These are phyloP conservation scores for Orthonychiurus folsomi DNA, from an alignment of 2,888 invertebrate genomes.

Conservation along the genomic window DNA sequence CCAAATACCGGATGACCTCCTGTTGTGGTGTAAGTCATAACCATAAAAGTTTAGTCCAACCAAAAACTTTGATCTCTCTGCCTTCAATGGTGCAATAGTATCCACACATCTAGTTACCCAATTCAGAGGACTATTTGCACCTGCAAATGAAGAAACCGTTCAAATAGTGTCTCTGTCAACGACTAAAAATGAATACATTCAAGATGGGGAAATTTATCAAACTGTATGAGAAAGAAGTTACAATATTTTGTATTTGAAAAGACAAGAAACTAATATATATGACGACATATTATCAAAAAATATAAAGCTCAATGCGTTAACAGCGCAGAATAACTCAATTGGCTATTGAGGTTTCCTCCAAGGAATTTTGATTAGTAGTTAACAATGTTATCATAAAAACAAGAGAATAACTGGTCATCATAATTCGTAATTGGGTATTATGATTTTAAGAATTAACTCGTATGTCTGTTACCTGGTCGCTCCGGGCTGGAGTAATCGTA, in stretches of 20 bases:
- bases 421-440: conserved; percentile 11
- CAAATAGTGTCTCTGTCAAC: background rate
- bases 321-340: no score
- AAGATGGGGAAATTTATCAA: background rate
- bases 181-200: no score
- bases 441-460: background rate
- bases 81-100: conserved; percentile 56
- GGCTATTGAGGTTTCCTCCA: no score
- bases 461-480: conserved; percentile 55
- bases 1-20: conserved; percentile 77
- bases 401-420: no score
- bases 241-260: no score
- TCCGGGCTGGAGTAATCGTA: conserved; percentile 82
- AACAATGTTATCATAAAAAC: no score
- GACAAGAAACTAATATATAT: no score
- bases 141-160: conserved; percentile 45
- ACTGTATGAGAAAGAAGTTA: no score
- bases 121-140: conserved; percentile 77
- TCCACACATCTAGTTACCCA: conserved; percentile 74
- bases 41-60: conserved; percentile 91
- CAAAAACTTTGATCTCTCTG: conserved; percentile 64
- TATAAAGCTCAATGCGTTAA: no score
- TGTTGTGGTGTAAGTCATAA: conserved; percentile 69
- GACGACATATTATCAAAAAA: no score
- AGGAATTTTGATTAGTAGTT: no score